Percentiles rank a stretch among this genome's conserved stretches.
phyloP scores from a whole-genome alignment of 2,113 vertebrate genomes.

The Bombycilla garrulus region DNA sequence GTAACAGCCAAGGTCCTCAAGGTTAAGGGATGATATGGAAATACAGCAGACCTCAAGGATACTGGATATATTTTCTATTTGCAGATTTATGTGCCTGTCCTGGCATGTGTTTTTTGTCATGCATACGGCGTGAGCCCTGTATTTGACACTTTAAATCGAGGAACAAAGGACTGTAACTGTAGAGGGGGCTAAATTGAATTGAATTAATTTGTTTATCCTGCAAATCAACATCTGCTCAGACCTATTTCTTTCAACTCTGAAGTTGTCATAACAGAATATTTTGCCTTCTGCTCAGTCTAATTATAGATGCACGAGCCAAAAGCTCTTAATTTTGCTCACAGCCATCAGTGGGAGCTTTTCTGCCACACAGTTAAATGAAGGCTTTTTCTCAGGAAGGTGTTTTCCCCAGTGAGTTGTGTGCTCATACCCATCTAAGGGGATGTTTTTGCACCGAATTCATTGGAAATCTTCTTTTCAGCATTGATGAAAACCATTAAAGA shows the following conservation, averaged over 20 bases:
- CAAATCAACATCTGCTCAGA: constrained; percentile 41
- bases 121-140: neutral
- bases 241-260: constrained; percentile 23
- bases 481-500: neutral
- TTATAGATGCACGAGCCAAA: neutral
- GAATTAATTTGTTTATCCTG: constrained; percentile 53
- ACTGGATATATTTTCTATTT: neutral
- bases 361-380: neutral
- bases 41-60: neutral
- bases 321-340: neutral
- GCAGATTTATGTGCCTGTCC: constrained; percentile 1
- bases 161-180: constrained; percentile 7
- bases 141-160: neutral
- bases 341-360: neutral
- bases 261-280: constrained; percentile 5
- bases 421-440: neutral
- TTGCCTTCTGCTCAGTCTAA: constrained; percentile 45
- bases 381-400: neutral
- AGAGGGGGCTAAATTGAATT: neutral
- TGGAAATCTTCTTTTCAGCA: neutral
- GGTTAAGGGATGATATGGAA: neutral
- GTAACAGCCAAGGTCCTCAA: neutral
- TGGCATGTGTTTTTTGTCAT: constrained; percentile 26
- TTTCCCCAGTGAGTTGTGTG: neutral
- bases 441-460: neutral